These are phyloP conservation scores for Crotalus viridis DNA, from an alignment of 2,113 vertebrate genomes.

Conservation along the genomic window DNA sequence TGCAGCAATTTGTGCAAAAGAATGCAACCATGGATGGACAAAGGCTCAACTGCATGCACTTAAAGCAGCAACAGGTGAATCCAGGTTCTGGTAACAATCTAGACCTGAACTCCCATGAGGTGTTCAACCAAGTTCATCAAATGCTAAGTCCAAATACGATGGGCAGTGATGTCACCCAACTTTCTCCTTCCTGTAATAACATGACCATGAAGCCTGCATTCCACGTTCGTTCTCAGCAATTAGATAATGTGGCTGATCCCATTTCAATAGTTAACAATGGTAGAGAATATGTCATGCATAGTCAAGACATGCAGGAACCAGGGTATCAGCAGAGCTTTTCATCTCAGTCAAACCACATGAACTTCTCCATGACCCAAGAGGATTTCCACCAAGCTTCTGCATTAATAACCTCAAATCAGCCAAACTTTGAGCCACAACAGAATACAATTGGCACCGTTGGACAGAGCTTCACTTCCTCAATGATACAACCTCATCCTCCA, in stretches of 20 bases:
- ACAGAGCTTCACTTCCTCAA: constrained; percentile 54
- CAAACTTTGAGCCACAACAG: constrained; percentile 72
- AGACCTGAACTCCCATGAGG: constrained; percentile 70
- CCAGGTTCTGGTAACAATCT: constrained; percentile 63
- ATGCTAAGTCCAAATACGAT: constrained; percentile 68
- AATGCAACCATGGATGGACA: constrained; percentile 69
- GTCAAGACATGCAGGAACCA: constrained; percentile 57
- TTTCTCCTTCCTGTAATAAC: constrained; percentile 70
- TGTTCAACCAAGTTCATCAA: constrained; percentile 75
- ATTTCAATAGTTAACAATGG: constrained; percentile 57
- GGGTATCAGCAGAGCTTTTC: constrained; percentile 74
- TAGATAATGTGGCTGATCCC: constrained; percentile 52
- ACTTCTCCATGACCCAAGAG: constrained; percentile 65
- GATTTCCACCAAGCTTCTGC: constrained; percentile 62
- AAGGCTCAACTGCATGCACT: constrained; percentile 74
- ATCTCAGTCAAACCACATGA: constrained; percentile 68
- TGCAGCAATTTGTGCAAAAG: constrained; percentile 71
- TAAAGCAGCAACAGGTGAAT: constrained; percentile 71
- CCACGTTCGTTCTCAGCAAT: constrained; percentile 66
- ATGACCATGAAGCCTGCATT: constrained; percentile 58
- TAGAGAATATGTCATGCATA: constrained; percentile 62
- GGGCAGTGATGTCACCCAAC: constrained; percentile 69
- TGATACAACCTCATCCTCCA: constrained; percentile 86
- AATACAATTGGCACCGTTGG: constrained; percentile 48
- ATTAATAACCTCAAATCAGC: constrained; percentile 71